A percentile compares a stretch with the other conserved stretches of the same genome.
Conservation (phyloP, 2,113 vertebrate species). For the Ornithorhynchus anatinus region DNA sequence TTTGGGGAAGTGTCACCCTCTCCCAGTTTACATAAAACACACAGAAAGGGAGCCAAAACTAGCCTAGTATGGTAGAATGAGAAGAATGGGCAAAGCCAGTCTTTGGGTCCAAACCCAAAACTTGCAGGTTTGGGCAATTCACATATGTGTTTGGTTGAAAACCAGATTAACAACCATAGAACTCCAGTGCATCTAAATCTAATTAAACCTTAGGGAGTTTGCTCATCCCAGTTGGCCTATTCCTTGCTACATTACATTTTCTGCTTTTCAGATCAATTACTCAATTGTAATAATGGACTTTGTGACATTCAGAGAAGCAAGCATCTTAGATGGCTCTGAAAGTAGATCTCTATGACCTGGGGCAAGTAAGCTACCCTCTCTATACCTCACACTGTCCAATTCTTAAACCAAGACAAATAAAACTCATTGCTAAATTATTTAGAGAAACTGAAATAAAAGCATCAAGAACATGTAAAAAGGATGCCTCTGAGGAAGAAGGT, state of each 20-base stretch:
- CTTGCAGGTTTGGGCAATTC: conserved; percentile 4
- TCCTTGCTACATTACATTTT: conserved; percentile 18
- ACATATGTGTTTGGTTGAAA: conserved; percentile 5
- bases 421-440: neutral
- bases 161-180: conserved; percentile 12
- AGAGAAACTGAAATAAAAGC: neutral
- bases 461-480: neutral
- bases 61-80: no score
- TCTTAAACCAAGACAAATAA: neutral
- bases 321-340: no score
- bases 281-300: neutral
- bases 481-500: neutral
- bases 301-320: neutral
- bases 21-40: no score
- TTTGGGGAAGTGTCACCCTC: no score
- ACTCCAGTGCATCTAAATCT: conserved; percentile 19
- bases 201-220: neutral
- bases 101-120: neutral
- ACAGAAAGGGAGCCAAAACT: no score
- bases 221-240: conserved; percentile 1
- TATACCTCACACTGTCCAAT: neutral
- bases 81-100: no score
- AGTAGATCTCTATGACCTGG: neutral
- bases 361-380: conserved; percentile 7
- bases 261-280: conserved; percentile 4